Conservation (phyloP, 2,888 invertebrate genomes). For the Yponomeuta cagnagella region DNA sequence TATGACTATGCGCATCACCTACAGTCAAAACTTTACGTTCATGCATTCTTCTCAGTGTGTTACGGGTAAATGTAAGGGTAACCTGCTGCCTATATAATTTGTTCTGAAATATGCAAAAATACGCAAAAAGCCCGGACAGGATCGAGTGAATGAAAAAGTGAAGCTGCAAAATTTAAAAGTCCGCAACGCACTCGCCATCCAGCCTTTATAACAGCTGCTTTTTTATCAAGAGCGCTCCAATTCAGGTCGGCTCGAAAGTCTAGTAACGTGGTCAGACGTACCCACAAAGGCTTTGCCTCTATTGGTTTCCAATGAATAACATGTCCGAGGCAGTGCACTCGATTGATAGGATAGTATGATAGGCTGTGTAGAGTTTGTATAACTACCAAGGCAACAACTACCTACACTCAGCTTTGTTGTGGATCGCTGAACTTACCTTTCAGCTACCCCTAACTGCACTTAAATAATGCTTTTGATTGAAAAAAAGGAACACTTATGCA, state of each 20-base stretch:
- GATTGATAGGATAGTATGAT: slow-evolving; percentile 24
- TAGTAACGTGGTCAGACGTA: neutral
- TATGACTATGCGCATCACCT: no score
- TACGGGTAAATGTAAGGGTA: no score
- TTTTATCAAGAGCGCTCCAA: neutral
- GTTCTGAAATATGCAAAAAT: neutral
- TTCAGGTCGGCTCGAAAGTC: neutral
- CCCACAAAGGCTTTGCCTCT: slow-evolving; percentile 12
- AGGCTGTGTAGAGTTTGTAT: slow-evolving; percentile 16
- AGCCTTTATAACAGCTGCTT: neutral
- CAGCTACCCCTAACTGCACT: no score
- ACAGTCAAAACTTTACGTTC: no score
- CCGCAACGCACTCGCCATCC: neutral
- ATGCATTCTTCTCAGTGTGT: no score
- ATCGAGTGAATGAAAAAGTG: neutral
- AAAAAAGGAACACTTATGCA: no score
- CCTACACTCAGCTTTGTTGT: neutral
- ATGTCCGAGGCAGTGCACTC: slow-evolving; percentile 21
- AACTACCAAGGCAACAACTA: neutral
- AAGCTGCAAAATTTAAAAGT: neutral
- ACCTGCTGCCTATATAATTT: no score
- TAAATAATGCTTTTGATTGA: no score
- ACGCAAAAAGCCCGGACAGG: neutral
- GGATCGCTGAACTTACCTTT: no score
- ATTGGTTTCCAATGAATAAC: slow-evolving; percentile 20